Base-by-base conservation (phyloP, 2,797 vertebrate species). In the Acanthornis magna region DNA sequence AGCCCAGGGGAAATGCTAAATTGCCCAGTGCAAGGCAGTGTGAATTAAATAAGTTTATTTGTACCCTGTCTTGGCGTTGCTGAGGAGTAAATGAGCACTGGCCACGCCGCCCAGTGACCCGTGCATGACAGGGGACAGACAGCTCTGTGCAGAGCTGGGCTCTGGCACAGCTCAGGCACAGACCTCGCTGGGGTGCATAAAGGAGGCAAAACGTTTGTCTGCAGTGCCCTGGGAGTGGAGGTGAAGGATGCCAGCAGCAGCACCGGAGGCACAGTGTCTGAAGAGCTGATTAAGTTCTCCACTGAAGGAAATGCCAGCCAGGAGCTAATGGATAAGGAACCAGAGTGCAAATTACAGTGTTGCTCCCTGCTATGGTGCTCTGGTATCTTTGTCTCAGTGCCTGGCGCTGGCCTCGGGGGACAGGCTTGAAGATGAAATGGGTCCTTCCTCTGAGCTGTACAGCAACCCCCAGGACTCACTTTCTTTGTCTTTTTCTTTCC, bases 371-470 rank as follows among this genome's bases (percentile, higher is more conserved):
- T 57, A 71, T 19, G 80, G 45, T 67, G 18, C 94, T 94, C 80
- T 61, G 88, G 80, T 93, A 43, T 84, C 88, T 94, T 92, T 2
- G 1, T 89, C 83, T 89, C 82, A 43, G 77, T 91, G 71, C 48
- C 89, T 94, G 82, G 45, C 3, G 0, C 1, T 86, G 60, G 73
- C 85, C 91, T 90, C 60, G 0, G 77, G 89, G 67, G 88, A 93
- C 79, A 65, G 42, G 51, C 48, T 88, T 78, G 73, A 57, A 87
- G 92, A 88, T 86, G 94, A 95, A 94, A 96, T 50, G 63, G 53
- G 34, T 60, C 76, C 26, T 88, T 94, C 60, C 62, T 78, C 60
- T 43, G 47, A 93, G 91, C 66, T 72, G 12, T 21, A 27, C 26
- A 42, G 57, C 53, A 36, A 84, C 15, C n/a, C 76, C 50, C 76